Evolutionary conservation across 2,888 invertebrate species (phyloP).

Genomic region (Cataglyphis cursor): DNA sequence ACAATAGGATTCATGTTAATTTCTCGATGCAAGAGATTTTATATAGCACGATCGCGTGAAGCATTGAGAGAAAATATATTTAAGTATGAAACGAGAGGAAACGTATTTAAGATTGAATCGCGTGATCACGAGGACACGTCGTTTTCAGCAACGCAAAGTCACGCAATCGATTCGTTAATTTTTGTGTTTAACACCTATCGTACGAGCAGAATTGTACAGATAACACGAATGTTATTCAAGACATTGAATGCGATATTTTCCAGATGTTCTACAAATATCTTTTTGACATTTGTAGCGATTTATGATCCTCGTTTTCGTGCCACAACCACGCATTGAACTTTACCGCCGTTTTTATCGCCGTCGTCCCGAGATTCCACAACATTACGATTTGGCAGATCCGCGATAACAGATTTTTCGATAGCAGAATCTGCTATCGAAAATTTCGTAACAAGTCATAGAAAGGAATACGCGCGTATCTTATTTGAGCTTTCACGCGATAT

Average conservation of each 20-base stretch:
- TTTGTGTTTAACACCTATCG: not conserved
- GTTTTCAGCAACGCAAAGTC: slow-evolving; percentile 9
- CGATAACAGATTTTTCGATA: not conserved
- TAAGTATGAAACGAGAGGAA: not conserved
- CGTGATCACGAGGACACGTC: not conserved
- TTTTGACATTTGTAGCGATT: not conserved
- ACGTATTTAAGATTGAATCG: not conserved
- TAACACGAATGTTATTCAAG: not conserved
- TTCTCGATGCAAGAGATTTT: not conserved
- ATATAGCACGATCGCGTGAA: not conserved
- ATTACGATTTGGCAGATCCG: not conserved
- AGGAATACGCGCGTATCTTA: not conserved
- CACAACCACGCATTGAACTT: not conserved
- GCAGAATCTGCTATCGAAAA: not conserved
- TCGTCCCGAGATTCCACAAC: not conserved
- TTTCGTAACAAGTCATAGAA: not conserved
- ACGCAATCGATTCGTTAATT: slow-evolving; percentile 13
- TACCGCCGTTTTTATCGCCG: not conserved
- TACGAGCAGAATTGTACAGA: slow-evolving; percentile 14
- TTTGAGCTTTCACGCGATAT: not conserved
- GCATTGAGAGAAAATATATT: not conserved
- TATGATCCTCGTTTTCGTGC: slow-evolving; percentile 7
- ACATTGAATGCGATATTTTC: not conserved
- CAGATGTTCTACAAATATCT: not conserved
- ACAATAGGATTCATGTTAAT: not conserved